Conservation (phyloP, 2,888 invertebrate genomes). For the Chymomyza fuscimana region DNA sequence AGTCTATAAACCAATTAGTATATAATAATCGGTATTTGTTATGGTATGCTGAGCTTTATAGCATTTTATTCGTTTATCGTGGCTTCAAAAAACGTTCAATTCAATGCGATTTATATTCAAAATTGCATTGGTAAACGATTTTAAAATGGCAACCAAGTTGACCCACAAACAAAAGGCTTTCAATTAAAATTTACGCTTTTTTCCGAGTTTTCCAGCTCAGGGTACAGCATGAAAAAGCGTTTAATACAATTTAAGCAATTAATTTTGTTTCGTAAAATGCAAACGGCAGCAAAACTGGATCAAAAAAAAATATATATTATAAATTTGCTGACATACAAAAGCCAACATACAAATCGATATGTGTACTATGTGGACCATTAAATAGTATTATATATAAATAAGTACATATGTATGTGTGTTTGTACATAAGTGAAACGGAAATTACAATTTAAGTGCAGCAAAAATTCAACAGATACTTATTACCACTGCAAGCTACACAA, state of each 20-base stretch:
- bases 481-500: conserved; percentile 34
- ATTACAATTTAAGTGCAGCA: conserved; percentile 48
- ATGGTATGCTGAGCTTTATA: background rate
- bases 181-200: conserved; percentile 64
- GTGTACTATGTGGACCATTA: background rate
- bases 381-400: background rate
- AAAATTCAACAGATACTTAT: conserved; percentile 45
- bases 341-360: conserved; percentile 2
- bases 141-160: conserved; percentile 28
- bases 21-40: conserved; percentile 25
- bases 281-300: conserved; percentile 48
- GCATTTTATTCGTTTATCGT: background rate
- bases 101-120: conserved; percentile 24
- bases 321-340: conserved; percentile 4
- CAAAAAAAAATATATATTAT: background rate
- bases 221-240: conserved; percentile 47
- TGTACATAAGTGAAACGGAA: background rate
- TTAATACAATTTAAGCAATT: conserved; percentile 71
- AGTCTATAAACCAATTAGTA: conserved; percentile 60
- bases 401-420: background rate
- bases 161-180: conserved; percentile 62
- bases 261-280: conserved; percentile 54
- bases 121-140: conserved; percentile 26
- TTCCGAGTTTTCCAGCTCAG: conserved; percentile 13
- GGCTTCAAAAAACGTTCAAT: conserved; percentile 8